Conservation (phyloP, 2,113 vertebrate species). For the Puntigrus tetrazona region DNA sequence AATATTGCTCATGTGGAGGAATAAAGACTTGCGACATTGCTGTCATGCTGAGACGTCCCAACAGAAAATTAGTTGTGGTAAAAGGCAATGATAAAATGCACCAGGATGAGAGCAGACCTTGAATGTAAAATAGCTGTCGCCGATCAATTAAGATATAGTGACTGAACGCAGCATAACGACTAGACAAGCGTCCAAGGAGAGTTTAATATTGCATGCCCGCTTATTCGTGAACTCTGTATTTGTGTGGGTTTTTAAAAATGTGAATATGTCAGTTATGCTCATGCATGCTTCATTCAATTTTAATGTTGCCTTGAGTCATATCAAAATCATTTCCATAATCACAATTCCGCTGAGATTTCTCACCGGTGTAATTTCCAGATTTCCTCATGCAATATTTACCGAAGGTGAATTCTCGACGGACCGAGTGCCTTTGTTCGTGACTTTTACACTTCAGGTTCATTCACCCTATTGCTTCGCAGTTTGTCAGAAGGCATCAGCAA, state of each 20-base stretch:
- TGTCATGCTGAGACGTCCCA: neutral
- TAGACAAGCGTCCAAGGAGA: neutral
- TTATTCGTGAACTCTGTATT: neutral
- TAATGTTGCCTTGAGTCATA: neutral
- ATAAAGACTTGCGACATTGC: neutral
- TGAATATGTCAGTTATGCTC: constrained; percentile 5
- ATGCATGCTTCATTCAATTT: constrained; percentile 1
- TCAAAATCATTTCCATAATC: neutral
- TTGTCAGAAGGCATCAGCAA: constrained; percentile 19
- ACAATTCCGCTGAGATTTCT: neutral
- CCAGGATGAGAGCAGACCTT: neutral
- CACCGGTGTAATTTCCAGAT: neutral
- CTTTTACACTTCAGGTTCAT: neutral
- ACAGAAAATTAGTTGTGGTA: neutral
- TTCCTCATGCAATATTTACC: neutral
- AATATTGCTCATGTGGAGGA: neutral
- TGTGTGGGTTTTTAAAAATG: neutral
- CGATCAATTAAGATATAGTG: constrained; percentile 3
- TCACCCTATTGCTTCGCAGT: neutral
- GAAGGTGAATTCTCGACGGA: neutral
- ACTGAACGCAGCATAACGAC: neutral
- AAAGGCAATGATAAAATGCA: neutral
- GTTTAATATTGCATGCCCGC: neutral
- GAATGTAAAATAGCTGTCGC: neutral
- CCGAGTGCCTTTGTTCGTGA: neutral